phyloP scores from a whole-genome alignment of 2,888 invertebrate species.

The Metallyticus violacea region DNA sequence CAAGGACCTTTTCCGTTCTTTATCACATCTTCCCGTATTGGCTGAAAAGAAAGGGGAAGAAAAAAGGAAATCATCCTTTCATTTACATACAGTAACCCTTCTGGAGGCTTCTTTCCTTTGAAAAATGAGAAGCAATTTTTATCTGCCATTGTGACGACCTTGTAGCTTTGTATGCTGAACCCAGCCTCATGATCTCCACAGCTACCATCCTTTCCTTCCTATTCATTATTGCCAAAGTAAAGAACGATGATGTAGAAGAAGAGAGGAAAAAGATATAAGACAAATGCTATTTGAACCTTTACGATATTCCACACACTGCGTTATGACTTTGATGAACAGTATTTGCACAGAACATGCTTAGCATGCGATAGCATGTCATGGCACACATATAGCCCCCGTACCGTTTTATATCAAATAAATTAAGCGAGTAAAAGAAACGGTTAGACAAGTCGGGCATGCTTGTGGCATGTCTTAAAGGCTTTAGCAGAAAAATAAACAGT shows the following conservation, averaged over 20 bases:
- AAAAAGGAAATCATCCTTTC: background rate
- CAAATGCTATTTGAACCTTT: background rate
- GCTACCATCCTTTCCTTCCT: background rate
- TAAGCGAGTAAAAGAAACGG: background rate
- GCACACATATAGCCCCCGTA: background rate
- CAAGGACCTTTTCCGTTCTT: background rate
- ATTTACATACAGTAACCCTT: constrained; percentile 13
- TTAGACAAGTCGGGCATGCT: no score
- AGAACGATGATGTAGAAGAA: background rate
- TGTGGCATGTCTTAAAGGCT: background rate
- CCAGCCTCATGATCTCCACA: background rate
- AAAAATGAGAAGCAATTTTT: constrained; percentile 29
- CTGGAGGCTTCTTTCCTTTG: background rate
- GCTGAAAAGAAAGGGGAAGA: background rate
- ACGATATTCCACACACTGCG: background rate
- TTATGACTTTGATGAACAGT: background rate
- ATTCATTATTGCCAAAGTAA: background rate
- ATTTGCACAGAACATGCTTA: background rate
- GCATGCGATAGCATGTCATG: background rate
- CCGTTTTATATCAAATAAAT: background rate
- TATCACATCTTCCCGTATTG: background rate
- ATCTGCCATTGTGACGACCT: constrained; percentile 8
- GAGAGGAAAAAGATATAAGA: background rate
- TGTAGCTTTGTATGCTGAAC: background rate
- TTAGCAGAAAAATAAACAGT: background rate